phyloP scores from a whole-genome alignment of 2,888 invertebrate species.

The Chouioia cunea region DNA sequence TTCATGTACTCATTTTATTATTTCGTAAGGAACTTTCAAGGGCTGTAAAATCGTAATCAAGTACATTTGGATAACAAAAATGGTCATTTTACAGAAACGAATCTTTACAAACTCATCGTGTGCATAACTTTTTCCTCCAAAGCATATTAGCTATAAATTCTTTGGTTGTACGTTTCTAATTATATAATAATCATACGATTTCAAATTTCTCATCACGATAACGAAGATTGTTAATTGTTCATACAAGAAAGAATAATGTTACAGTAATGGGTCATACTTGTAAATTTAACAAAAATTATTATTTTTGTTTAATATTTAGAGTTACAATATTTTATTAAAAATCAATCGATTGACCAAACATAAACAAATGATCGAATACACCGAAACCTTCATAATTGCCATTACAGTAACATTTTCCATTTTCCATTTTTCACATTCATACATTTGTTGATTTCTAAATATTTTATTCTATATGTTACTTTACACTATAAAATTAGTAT shows the following conservation, averaged over 20 bases:
- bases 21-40: too few relatives aligned
- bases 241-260: constrained; percentile 11
- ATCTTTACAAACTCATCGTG: too few relatives aligned
- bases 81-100: too few relatives aligned
- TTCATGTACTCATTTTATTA: too few relatives aligned
- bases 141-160: constrained; percentile 30
- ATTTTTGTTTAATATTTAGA: constrained; percentile 14
- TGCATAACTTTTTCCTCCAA: too few relatives aligned
- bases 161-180: constrained; percentile 29
- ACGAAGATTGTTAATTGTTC: constrained; percentile 30
- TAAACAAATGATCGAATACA: too few relatives aligned
- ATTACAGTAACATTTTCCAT: constrained; percentile 21
- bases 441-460: not conserved
- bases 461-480: too few relatives aligned
- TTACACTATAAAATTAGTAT: too few relatives aligned
- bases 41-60: too few relatives aligned
- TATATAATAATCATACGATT: not conserved
- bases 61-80: too few relatives aligned
- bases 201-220: not conserved
- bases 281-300: constrained; percentile 39
- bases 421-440: constrained; percentile 19
- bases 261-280: constrained; percentile 5
- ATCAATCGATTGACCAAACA: constrained; percentile 19
- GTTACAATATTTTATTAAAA: constrained; percentile 18
- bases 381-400: too few relatives aligned